phyloP scores from a whole-genome alignment of 2,888 invertebrate genomes.

The Oscheius myriophilus region DNA sequence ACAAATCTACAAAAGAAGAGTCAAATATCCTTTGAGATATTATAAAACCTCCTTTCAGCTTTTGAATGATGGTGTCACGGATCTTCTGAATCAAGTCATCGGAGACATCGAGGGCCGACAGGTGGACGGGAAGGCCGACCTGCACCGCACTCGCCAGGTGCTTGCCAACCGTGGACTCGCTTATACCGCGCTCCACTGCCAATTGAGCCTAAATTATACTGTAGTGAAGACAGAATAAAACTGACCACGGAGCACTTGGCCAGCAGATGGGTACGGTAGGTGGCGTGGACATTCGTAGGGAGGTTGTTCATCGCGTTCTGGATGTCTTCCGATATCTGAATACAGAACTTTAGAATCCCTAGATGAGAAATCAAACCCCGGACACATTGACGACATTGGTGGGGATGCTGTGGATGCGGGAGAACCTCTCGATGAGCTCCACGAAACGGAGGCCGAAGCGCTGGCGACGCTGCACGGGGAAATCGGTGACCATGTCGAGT shows the following conservation, averaged over 20 bases:
- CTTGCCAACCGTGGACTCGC: conserved; percentile 34
- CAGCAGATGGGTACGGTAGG: conserved; percentile 34
- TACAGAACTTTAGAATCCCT: not conserved
- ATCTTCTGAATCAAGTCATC: conserved; percentile 37
- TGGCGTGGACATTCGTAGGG: conserved; percentile 21
- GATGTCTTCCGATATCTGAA: conserved; percentile 32
- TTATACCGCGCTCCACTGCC: conserved; percentile 27
- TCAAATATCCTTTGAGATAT: not conserved
- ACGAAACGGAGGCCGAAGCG: conserved; percentile 32
- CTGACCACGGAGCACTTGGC: conserved; percentile 1
- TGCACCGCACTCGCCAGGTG: conserved; percentile 40
- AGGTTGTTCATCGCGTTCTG: conserved; percentile 21
- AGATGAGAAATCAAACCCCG: not conserved
- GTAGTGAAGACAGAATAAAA: conserved; percentile 4
- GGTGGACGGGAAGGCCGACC: conserved; percentile 57
- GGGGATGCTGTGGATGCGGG: conserved; percentile 1
- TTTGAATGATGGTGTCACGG: conserved; percentile 32
- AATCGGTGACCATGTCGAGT: conserved; percentile 37
- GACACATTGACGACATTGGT: conserved; percentile 4
- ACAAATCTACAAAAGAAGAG: no score
- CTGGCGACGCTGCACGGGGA: conserved; percentile 35
- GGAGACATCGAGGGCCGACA: conserved; percentile 43
- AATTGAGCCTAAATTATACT: conserved; percentile 34
- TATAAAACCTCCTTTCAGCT: conserved; percentile 31
- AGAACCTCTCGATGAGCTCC: conserved; percentile 38